Conservation (phyloP, 2,113 vertebrate genomes). For the Emydocephalus ijimae region DNA sequence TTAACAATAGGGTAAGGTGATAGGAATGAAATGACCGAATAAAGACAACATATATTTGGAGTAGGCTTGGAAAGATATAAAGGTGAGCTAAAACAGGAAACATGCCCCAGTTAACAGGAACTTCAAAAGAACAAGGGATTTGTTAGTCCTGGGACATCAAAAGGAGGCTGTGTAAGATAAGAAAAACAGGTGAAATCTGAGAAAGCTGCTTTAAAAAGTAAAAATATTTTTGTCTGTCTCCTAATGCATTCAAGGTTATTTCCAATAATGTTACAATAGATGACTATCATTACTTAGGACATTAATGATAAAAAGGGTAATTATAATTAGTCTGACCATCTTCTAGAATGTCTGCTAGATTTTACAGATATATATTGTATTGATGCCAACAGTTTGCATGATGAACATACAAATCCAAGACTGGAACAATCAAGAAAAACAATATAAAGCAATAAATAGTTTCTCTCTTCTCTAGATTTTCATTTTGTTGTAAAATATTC, state of each 20-base stretch:
- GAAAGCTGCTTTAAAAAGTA: neutral
- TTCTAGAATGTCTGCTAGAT: neutral
- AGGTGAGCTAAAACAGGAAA: constrained; percentile 12
- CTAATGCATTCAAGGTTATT: neutral
- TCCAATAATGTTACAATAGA: neutral
- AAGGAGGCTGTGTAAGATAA: neutral
- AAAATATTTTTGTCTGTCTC: neutral
- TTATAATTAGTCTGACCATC: neutral
- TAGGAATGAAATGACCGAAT: neutral
- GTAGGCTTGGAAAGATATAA: constrained; percentile 1
- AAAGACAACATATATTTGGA: constrained; percentile 11
- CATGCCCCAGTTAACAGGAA: constrained; percentile 6
- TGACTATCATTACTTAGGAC: neutral
- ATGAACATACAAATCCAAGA: neutral
- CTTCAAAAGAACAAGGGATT: neutral
- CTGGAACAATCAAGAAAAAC: neutral
- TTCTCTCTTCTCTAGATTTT: neutral
- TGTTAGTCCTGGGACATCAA: neutral
- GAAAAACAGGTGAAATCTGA: neutral
- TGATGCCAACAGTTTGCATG: neutral
- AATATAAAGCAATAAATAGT: neutral
- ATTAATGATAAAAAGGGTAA: neutral
- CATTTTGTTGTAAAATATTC: neutral
- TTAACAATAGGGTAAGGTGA: constrained; percentile 21
- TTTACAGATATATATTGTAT: neutral